Evolutionary conservation across 2,113 vertebrate species (phyloP), one percentile per base, ranked within the genome.

Genomic region (Petroica traversi): DNA sequence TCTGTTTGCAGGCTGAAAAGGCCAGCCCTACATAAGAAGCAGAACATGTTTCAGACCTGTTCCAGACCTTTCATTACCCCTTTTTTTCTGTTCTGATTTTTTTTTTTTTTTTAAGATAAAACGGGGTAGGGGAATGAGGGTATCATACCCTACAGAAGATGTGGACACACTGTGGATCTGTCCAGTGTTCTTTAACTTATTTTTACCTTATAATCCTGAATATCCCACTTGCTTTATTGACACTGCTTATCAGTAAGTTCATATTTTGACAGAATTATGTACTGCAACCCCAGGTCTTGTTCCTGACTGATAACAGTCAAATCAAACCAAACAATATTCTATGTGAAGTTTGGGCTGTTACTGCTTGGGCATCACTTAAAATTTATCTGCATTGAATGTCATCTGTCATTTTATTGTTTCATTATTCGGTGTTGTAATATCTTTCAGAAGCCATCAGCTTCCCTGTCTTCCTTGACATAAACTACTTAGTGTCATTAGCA

Each of bases 121-220:
- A n/a, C 9, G 33, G 4, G 3, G 2, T n/a, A n/a, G 9, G 11
- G 0, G 12, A 2, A 12, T 68, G 17, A 85, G 14, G 33, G 14
- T 41, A 46, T 54, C 58, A n/a, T 64, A 40, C 8, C 28, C 9
- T 48, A 16, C 26, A 59, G 55, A 89, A 85, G 7, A 34, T 7
- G 5, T 24, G 24, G 23, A 36, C 25, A 40, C 5, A 18, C 11
- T 83, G 19, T 45, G 10, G 48, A 19, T 43, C 4, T 48, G 3
- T 57, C 26, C 3, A 46, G 43, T 46, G 24, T 71, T 59, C 6
- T 69, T n/a, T 15, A 14, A 48, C n/a, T 43, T 29, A 1, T 25
- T 73, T 73, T 69, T 26, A n/a, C 23, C 14, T 15, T 59, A 7
- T 55, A 55, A 59, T 46, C 57, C 14, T 61, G n/a, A 41, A 43